Evolutionary conservation across 2,888 invertebrate species (phyloP).

Genomic region (Metellina segmentata): DNA sequence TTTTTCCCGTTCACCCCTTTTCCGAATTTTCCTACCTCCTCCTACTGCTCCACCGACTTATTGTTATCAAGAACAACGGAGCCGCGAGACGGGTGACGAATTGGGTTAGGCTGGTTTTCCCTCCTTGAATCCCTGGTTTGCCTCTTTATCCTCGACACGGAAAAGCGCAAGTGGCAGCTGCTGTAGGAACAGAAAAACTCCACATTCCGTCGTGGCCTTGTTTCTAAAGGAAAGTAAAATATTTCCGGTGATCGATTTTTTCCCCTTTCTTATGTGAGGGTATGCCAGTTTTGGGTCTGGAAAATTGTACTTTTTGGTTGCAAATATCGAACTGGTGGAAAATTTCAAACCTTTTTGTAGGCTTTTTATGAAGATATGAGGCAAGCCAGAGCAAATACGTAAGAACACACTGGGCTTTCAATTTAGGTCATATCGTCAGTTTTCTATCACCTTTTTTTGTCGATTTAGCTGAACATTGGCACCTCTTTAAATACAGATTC

Average conservation of each 20-base stretch:
- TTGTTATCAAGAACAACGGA: neutral
- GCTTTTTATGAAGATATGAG: too few species aligned
- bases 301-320: neutral
- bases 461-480: too few species aligned
- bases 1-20: neutral
- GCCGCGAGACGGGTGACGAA: constrained; percentile 20
- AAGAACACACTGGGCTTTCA: too few species aligned
- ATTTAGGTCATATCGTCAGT: too few species aligned
- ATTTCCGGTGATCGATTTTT: constrained; percentile 31
- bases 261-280: neutral
- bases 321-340: too few species aligned
- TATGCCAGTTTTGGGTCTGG: neutral
- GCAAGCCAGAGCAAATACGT: too few species aligned
- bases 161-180: constrained; percentile 11
- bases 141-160: neutral
- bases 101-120: constrained; percentile 30
- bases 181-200: neutral
- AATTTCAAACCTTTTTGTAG: too few species aligned
- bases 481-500: too few species aligned
- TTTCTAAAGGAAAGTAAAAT: constrained; percentile 17
- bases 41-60: neutral
- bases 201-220: neutral
- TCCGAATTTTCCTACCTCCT: neutral
- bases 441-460: too few species aligned
- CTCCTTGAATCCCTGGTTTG: neutral